Conservation (phyloP, 2,888 invertebrate species). For the Crossocerus cetratus region DNA sequence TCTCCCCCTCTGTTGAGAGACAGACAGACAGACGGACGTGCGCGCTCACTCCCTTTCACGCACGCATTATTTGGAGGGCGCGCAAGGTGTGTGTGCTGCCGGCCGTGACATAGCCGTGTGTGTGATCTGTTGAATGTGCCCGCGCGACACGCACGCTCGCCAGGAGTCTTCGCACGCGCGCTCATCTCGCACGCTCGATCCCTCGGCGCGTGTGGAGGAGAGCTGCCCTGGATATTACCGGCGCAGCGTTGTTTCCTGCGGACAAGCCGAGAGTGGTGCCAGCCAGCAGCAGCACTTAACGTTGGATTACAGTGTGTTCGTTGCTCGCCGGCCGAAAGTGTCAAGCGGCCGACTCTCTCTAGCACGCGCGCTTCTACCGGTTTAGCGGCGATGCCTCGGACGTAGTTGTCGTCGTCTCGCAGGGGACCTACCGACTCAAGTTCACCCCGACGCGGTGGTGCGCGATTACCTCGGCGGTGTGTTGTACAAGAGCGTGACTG, state of each 20-base stretch:
- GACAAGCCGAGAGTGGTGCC: slow-evolving; percentile 1
- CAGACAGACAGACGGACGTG: too few species aligned
- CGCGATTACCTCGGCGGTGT: slow-evolving; percentile 46
- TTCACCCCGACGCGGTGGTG: slow-evolving; percentile 39
- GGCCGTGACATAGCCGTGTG: too few species aligned
- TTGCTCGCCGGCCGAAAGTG: slow-evolving; percentile 7
- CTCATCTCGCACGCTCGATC: not conserved
- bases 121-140: slow-evolving; percentile 14
- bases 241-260: not conserved
- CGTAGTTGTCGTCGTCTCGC: slow-evolving; percentile 31
- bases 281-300: slow-evolving; percentile 26
- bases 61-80: slow-evolving; percentile 12
- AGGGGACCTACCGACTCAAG: not conserved
- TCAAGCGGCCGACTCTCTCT: not conserved
- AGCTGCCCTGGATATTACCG: slow-evolving; percentile 7
- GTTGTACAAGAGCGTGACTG: slow-evolving; percentile 48
- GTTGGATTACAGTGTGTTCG: slow-evolving; percentile 54
- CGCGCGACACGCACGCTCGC: slow-evolving; percentile 21
- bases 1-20: too few species aligned
- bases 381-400: slow-evolving; percentile 50
- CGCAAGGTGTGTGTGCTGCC: too few species aligned
- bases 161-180: slow-evolving; percentile 10
- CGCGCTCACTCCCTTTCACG: slow-evolving; percentile 3
- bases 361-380: not conserved
- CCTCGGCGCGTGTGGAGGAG: slow-evolving; percentile 31